Conservation (phyloP, 2,888 invertebrate species). For the Ferrisia virgata region DNA sequence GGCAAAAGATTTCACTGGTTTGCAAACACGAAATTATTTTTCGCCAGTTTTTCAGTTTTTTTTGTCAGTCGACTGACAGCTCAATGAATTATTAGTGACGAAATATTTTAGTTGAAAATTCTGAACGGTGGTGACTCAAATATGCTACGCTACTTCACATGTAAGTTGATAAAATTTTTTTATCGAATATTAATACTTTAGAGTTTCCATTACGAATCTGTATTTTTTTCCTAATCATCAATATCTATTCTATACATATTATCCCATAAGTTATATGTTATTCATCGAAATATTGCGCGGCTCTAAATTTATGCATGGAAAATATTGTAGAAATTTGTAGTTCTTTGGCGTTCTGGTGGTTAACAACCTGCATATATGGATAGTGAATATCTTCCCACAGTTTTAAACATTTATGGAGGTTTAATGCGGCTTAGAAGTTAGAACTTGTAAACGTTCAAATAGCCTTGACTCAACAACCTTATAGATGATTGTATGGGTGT, state of each 20-base stretch:
- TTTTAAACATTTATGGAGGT: slow-evolving; percentile 11
- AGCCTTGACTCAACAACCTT: slow-evolving; percentile 24
- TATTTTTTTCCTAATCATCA: no score
- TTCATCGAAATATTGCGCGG: neutral
- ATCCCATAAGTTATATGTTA: no score
- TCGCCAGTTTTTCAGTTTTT: neutral
- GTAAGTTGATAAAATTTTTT: neutral
- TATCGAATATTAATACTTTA: no score
- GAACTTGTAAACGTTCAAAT: neutral
- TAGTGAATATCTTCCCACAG: neutral
- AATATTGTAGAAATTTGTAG: neutral
- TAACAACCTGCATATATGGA: neutral
- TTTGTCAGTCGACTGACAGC: neutral
- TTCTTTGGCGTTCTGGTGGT: neutral
- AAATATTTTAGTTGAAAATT: no score
- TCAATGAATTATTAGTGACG: no score
- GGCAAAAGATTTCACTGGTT: neutral
- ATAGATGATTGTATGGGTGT: neutral
- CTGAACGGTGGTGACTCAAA: neutral
- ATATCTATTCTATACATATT: no score
- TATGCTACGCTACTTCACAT: neutral
- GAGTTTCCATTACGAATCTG: no score
- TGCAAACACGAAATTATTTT: neutral
- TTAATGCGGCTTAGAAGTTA: slow-evolving; percentile 3
- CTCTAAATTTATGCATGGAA: neutral